Percentiles rank a stretch among this genome's conserved stretches.
These are phyloP conservation scores for Coturnix japonica DNA, from an alignment of 2,113 vertebrate species.

Conservation along the genomic window DNA sequence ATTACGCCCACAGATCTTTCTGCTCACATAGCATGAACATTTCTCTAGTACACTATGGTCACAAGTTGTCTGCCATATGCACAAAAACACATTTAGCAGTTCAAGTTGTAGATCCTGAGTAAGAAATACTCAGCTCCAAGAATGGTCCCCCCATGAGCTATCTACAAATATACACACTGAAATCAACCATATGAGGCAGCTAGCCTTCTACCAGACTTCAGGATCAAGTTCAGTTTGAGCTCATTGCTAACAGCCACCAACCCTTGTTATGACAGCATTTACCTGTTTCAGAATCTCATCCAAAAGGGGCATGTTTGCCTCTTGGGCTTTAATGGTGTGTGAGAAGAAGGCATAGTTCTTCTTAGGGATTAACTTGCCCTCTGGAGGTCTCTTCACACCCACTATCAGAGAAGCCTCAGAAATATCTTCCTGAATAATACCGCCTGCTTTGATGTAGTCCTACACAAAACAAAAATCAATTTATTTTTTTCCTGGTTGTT, in stretches of 20 bases:
- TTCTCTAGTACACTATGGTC: background rate
- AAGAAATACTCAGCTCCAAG: background rate
- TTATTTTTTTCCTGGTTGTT: background rate
- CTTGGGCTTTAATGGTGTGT: constrained; percentile 98
- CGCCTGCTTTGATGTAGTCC: constrained; percentile 93
- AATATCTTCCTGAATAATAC: constrained; percentile 93
- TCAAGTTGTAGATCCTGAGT: background rate
- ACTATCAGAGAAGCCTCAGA: constrained; percentile 93
- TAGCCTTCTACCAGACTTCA: background rate
- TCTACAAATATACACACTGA: rapidly evolving
- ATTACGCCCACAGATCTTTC: rapidly evolving
- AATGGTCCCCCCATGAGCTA: background rate
- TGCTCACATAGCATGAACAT: background rate
- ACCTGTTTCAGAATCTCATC: constrained; percentile 94
- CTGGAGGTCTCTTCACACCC: constrained; percentile 93
- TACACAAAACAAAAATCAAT: constrained; percentile 62
- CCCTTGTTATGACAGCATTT: background rate
- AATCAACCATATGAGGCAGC: background rate
- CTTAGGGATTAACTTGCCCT: constrained; percentile 88
- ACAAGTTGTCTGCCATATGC: background rate
- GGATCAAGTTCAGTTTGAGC: background rate
- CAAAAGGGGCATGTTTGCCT: constrained; percentile 94
- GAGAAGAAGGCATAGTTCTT: constrained; percentile 99
- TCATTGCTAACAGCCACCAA: background rate
- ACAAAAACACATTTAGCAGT: background rate